Conservation (phyloP, 2,888 invertebrate species). For the Liopterus haemorrhoidalis region DNA sequence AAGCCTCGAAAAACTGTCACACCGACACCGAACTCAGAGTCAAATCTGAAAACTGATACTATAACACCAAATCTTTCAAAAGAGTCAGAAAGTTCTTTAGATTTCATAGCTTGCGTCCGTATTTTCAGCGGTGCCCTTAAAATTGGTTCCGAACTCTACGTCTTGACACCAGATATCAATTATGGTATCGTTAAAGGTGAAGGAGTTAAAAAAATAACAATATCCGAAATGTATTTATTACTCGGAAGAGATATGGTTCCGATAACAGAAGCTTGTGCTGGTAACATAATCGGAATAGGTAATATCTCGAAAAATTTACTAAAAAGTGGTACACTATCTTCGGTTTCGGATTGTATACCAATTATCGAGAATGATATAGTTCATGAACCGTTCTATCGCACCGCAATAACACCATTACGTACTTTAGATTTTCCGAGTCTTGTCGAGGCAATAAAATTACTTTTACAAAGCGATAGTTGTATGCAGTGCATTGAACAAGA, state of each 20-base stretch:
- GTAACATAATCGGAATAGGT: slow-evolving; percentile 86
- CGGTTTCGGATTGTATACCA: slow-evolving; percentile 73
- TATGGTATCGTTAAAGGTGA: slow-evolving; percentile 30
- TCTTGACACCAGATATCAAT: slow-evolving; percentile 83
- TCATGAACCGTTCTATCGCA: slow-evolving; percentile 79
- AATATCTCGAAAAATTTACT: slow-evolving; percentile 77
- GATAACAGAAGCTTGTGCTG: slow-evolving; percentile 76
- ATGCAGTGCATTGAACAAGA: slow-evolving; percentile 85
- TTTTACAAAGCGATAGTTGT: slow-evolving; percentile 93
- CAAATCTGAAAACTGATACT: slow-evolving; percentile 2
- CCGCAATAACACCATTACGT: slow-evolving; percentile 84
- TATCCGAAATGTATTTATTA: slow-evolving; percentile 77
- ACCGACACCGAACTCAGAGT: background rate
- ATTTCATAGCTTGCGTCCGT: slow-evolving; percentile 86
- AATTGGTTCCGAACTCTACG: slow-evolving; percentile 71
- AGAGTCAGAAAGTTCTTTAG: slow-evolving; percentile 46
- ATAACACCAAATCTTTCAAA: no score
- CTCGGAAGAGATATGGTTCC: slow-evolving; percentile 88
- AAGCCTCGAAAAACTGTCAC: background rate
- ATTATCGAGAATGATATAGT: slow-evolving; percentile 75
- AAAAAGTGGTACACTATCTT: slow-evolving; percentile 85
- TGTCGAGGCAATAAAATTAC: slow-evolving; percentile 69
- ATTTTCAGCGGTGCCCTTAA: slow-evolving; percentile 83
- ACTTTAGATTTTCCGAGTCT: slow-evolving; percentile 71
- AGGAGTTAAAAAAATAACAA: slow-evolving; percentile 50